Conservation (phyloP, 2,888 invertebrate genomes). For the Gandaritis pyraliata region DNA sequence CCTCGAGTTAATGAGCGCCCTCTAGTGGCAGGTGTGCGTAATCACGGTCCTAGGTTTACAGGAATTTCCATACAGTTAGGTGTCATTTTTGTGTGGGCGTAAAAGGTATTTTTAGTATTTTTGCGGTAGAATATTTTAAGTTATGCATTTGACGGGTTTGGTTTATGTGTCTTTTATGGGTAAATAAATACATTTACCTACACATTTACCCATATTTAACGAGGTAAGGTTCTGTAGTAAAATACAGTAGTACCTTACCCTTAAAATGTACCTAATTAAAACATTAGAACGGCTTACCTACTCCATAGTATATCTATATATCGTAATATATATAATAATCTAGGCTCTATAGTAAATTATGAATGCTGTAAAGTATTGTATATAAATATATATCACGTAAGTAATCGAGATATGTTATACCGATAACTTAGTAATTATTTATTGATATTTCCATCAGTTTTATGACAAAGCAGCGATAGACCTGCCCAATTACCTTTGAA, state of each 20-base stretch:
- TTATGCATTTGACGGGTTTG: slow-evolving; percentile 7
- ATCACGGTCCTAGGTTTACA: slow-evolving; percentile 20
- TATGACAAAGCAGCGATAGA: background rate
- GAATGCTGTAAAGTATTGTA: too few relatives aligned
- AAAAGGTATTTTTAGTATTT: slow-evolving; percentile 8
- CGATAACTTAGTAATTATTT: background rate
- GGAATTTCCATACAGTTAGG: slow-evolving; percentile 17
- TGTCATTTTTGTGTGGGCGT: slow-evolving; percentile 16
- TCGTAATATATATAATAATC: too few relatives aligned
- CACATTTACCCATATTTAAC: slow-evolving; percentile 2
- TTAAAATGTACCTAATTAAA: background rate
- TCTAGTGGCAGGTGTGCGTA: slow-evolving; percentile 28
- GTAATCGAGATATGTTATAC: background rate
- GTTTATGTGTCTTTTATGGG: slow-evolving; percentile 13
- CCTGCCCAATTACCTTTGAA: background rate
- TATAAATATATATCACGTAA: too few relatives aligned
- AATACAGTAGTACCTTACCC: background rate
- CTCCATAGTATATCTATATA: too few relatives aligned
- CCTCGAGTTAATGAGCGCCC: slow-evolving; percentile 28
- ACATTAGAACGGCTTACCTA: background rate
- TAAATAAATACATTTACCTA: background rate
- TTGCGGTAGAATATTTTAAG: slow-evolving; percentile 5
- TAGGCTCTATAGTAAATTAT: too few relatives aligned
- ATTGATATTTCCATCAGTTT: background rate
- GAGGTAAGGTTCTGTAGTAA: background rate